Conservation (phyloP, 2,888 invertebrate species). For the Coleophora deauratella region DNA sequence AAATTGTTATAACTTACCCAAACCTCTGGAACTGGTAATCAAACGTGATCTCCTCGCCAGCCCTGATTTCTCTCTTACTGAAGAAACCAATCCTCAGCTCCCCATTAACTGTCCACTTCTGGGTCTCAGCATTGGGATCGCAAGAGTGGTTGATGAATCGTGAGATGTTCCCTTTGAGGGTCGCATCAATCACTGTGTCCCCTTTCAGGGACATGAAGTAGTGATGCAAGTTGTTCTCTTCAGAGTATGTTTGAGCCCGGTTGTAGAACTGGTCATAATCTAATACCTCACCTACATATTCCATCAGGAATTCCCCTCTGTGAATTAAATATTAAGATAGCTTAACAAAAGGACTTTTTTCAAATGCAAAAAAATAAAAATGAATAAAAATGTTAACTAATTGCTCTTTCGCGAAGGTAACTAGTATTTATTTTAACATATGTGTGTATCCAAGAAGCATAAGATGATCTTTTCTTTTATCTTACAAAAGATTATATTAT, state of each 20-base stretch:
- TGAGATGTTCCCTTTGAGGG: slow-evolving; percentile 94
- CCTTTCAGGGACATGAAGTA: slow-evolving; percentile 98
- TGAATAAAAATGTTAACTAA: too few species aligned
- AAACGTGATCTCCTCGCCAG: slow-evolving; percentile 97
- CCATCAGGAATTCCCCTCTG: slow-evolving; percentile 96
- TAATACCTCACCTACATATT: slow-evolving; percentile 98
- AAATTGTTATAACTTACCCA: slow-evolving; percentile 76
- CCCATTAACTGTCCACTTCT: slow-evolving; percentile 97
- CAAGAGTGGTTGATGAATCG: slow-evolving; percentile 99
- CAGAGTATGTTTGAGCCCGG: slow-evolving; percentile 90
- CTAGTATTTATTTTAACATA: too few species aligned
- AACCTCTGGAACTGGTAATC: slow-evolving; percentile 99
- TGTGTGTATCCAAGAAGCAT: too few species aligned
- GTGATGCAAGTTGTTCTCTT: slow-evolving; percentile 92
- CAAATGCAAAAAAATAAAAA: too few species aligned
- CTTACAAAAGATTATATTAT: too few species aligned
- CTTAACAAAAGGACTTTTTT: not conserved
- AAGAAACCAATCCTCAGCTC: slow-evolving; percentile 98
- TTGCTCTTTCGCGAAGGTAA: too few species aligned
- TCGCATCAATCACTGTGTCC: slow-evolving; percentile 93
- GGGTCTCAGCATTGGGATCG: slow-evolving; percentile 98
- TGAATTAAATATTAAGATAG: slow-evolving; percentile 19
- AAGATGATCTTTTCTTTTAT: too few species aligned
- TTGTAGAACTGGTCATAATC: slow-evolving; percentile 92
- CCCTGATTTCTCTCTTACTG: slow-evolving; percentile 84